Conservation (phyloP, 2,797 vertebrate genomes). For the Phalloptychus januarius region DNA sequence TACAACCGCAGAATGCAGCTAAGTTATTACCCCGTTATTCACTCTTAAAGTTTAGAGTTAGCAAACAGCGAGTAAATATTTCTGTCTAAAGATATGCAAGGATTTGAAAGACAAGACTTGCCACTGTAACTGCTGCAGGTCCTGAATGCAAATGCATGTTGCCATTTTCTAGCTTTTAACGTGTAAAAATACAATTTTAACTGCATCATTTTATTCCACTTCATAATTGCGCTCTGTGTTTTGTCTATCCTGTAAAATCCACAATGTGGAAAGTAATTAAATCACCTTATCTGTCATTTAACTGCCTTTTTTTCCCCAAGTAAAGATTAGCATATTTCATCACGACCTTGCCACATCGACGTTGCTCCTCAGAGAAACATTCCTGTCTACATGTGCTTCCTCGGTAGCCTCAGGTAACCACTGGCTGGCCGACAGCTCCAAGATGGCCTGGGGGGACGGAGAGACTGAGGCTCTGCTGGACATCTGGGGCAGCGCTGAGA, state of each 20-base stretch:
- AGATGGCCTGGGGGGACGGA: constrained; percentile 72
- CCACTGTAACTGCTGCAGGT: background rate
- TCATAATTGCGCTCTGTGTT: background rate
- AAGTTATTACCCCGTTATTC: background rate
- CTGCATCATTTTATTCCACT: background rate
- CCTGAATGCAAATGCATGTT: background rate
- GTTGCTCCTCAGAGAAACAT: background rate
- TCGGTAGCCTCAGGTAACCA: constrained; percentile 40
- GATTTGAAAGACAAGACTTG: background rate
- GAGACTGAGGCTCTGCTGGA: constrained; percentile 76
- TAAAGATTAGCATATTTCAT: background rate
- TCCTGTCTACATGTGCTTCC: background rate
- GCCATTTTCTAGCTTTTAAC: background rate
- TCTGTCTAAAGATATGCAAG: background rate
- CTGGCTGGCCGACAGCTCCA: constrained; percentile 60
- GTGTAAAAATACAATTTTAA: background rate
- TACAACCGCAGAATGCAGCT: background rate
- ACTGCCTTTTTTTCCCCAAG: background rate
- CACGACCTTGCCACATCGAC: background rate
- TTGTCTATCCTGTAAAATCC: background rate
- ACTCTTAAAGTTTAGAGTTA: background rate
- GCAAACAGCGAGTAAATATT: background rate
- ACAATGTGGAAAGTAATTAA: background rate
- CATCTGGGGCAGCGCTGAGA: constrained; percentile 75
- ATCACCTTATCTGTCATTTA: background rate